Base-by-base conservation (phyloP, 2,113 vertebrate species). In the Oreotrochilus melanogaster region DNA sequence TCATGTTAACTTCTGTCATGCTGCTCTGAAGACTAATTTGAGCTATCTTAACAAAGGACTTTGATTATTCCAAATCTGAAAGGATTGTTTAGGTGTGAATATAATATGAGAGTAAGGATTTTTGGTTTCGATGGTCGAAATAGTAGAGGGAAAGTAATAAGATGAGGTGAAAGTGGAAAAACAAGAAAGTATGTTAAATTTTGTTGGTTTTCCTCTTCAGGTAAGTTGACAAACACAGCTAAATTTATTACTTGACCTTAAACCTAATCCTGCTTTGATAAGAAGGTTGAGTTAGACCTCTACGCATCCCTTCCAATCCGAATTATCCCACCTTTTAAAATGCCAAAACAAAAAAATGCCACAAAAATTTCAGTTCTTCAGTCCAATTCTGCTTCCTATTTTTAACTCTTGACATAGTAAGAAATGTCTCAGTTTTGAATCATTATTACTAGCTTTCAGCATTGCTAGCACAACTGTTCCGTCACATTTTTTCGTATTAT, bases 1-100 rank as follows among this genome's bases (percentile, higher is more conserved):
- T 94, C 78, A 14, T 31, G 93, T 86, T 95, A 95, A 96, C 95
- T 97, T 96, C 89, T 97, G 86, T 19, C 93, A 89, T 92, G 89
- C 67, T 81, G 61, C 62, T 88, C 66, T 89, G 50, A 8, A 61
- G 54, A 58, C 58, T 92, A 76, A 80, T 85, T 78, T 86, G 16
- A 74, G 22, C 30, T 78, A 42, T 42, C 14, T 79, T 84, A 76
- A 72, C 42, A 91, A 67, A 85, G 16, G 33, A 65, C 50, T 61
- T 86, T 79, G 13, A 61, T 81, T 78, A 78, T 72, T 75, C 48
- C n/a, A 42, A 87, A 79, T 19, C 33, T 50, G 39, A 87, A 61
- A 15, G 27, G 60, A 43, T 31, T 85, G 21, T 58, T 95, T 48
- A 56, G 12, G 14, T 72, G 15, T 48, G 53, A 84, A 80, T 78